Conservation (phyloP, 2,797 vertebrate genomes). For the Acanthis flammea region DNA sequence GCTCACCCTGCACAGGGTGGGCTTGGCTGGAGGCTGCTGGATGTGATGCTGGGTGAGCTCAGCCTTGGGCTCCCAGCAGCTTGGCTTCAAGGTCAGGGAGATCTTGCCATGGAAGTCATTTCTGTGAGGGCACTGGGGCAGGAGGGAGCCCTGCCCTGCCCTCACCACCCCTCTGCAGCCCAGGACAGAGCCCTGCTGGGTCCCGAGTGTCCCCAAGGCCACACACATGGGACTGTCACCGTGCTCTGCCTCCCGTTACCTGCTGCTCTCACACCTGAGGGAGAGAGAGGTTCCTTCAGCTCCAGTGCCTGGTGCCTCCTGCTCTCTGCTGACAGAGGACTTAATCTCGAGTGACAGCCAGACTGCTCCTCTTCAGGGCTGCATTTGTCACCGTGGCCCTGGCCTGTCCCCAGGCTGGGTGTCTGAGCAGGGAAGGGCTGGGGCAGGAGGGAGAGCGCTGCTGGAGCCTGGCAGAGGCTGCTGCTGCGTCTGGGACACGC, state of each 20-base stretch:
- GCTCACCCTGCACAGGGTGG: rapidly evolving
- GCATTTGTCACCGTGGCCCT: rapidly evolving
- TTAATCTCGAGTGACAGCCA: not conserved
- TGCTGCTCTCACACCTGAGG: not conserved
- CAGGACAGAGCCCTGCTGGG: not conserved
- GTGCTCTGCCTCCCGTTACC: not conserved
- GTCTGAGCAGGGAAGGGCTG: not conserved
- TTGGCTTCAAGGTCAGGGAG: not conserved
- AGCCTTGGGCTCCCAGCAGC: not conserved
- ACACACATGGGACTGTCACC: rapidly evolving
- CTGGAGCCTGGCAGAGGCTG: not conserved
- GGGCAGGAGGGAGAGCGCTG: not conserved
- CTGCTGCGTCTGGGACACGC: not conserved
- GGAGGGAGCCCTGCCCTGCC: not conserved
- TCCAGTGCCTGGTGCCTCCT: not conserved
- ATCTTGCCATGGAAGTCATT: rapidly evolving
- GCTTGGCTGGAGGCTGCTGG: rapidly evolving
- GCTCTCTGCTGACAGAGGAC: not conserved
- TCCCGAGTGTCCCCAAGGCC: rapidly evolving
- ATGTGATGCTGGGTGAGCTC: rapidly evolving
- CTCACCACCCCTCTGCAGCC: not conserved
- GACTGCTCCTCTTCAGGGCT: not conserved
- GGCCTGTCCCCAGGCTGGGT: not conserved
- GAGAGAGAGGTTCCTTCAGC: not conserved
- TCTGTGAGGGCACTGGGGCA: rapidly evolving